Evolutionary conservation across 2,113 vertebrate genomes (phyloP), one percentile per base, ranked within the genome.

Genomic region (Psettodes erumei): DNA sequence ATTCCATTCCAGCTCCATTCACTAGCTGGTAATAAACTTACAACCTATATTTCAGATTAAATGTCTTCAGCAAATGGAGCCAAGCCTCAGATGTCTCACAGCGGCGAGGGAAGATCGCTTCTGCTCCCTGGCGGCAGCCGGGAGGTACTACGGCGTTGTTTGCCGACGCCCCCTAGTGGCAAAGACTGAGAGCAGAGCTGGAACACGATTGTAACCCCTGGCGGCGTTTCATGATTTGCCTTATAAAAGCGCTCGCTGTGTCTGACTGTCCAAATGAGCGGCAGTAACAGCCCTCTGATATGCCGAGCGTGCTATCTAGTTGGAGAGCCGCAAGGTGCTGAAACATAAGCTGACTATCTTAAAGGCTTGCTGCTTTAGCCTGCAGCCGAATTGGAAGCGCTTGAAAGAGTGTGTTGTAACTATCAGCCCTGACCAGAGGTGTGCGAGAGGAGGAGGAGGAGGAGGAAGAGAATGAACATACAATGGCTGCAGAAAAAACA

Each of bases 1-100:
- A 87, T 86, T 90, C 89, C 90, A 86, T 70, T 80, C 77, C 75
- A 75, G 83, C 88, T 93, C 83, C 82, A 82, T 55, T 89, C 87
- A 89, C 89, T 92, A 54, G 79, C 77, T 93, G 89, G 83, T 92
- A 91, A 93, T 92, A 92, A 95, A 91, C 82, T 91, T 93, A 81
- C 92, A 93, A 90, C 89, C 89, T 90, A 86, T 85, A 92, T 88
- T 88, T 81, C 93, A 91, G 91, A 92, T 87, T 93, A 87, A 93
- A 92, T 87, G 77, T 88, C 91, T 88, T 87, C 82, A 83, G 90
- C 86, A 92, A 90, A 93, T 56, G 84, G 82, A 93, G 81, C 76
- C 61, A 7, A 83, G 32, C 54, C 23, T 84, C 83, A 73, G 67
- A 90, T 28, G 60, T 40, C 27, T 63, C 54, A 3, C 2, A n/a